Base-by-base conservation (phyloP, 2,888 invertebrate species). In the Cerceris ruficornis region DNA sequence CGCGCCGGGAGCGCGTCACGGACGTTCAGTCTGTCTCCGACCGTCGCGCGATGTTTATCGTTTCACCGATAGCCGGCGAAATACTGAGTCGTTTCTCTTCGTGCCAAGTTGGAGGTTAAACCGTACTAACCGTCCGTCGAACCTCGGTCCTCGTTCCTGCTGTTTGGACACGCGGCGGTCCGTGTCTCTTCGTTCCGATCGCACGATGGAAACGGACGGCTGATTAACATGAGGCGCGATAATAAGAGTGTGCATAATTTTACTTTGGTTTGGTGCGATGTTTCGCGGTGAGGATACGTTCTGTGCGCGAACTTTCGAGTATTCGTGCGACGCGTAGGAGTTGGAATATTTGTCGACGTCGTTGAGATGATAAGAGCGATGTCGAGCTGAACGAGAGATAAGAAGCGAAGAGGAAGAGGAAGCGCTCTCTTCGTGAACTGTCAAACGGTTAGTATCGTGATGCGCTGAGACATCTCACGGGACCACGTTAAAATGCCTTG, bases 1-100 rank as follows among this genome's bases (percentile, higher is more conserved):
- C 74, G 75, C 68, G 66, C 49, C 59, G 42, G 39, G n/a, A 28
- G 39, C 65, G 57, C 60, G 66, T 54, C 57, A 46, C 55, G 9
- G 28, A 17, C 14, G 43, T 52, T 77, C 81, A 85, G 85, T 85
- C 43, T 57, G 60, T 50, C 66, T 66, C 50, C 39, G 74, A 85
- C 76, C 83, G 83, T 75, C 77, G 42, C 49, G 61, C 68, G 72
- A 64, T 61, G 69, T 0, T n/a, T 11, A 6, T 79, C 39, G 50
- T 8, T 59, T 41, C 0, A 0, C 0, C 0, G 42, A 50, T 39
- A 42, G 14, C 41, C 7, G 62, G 17, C 13, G 9, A 7, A 39
- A 41, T 6, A 46, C 46, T 9, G 28, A 28, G 41, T 5, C 39
- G 66, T 14, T n/a, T 41, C 13, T 58, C 58, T 41, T 50, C 39